Evolutionary conservation across 2,888 invertebrate species (phyloP).

Genomic region (Caenorhabditis sp.): DNA sequence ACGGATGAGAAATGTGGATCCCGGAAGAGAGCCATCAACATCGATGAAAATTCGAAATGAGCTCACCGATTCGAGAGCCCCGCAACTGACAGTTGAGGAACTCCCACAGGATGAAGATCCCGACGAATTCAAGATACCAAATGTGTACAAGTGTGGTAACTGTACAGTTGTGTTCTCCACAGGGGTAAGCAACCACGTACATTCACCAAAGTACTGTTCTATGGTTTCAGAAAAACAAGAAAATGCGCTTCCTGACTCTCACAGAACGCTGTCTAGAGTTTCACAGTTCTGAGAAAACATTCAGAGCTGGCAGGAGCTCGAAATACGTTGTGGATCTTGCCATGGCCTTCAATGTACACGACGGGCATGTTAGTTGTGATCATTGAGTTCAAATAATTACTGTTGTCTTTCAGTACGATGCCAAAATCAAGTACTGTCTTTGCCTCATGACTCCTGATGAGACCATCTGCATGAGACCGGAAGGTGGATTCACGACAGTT

Average conservation of each 20-base stretch:
- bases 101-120: conserved; percentile 43
- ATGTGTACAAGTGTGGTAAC: conserved; percentile 49
- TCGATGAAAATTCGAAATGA: not conserved
- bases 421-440: conserved; percentile 73
- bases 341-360: conserved; percentile 75
- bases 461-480: conserved; percentile 72
- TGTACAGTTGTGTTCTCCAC: conserved; percentile 56
- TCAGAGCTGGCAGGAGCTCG: conserved; percentile 66
- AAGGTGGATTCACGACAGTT: conserved; percentile 32
- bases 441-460: conserved; percentile 77
- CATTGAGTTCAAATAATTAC: no score
- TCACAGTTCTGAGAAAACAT: conserved; percentile 77
- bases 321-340: conserved; percentile 76
- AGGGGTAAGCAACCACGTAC: conserved; percentile 49
- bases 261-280: conserved; percentile 76
- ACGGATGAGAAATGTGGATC: not conserved
- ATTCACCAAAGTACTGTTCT: not conserved
- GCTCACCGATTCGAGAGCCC: no score
- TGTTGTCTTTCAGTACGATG: conserved; percentile 67
- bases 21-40: not conserved
- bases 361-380: conserved; percentile 65
- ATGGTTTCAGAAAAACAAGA: conserved; percentile 73
- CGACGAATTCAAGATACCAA: conserved; percentile 31
- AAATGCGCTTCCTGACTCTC: conserved; percentile 72
- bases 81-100: conserved; percentile 35